Conservation (phyloP, 2,888 invertebrate genomes). For the Agrochola lota region DNA sequence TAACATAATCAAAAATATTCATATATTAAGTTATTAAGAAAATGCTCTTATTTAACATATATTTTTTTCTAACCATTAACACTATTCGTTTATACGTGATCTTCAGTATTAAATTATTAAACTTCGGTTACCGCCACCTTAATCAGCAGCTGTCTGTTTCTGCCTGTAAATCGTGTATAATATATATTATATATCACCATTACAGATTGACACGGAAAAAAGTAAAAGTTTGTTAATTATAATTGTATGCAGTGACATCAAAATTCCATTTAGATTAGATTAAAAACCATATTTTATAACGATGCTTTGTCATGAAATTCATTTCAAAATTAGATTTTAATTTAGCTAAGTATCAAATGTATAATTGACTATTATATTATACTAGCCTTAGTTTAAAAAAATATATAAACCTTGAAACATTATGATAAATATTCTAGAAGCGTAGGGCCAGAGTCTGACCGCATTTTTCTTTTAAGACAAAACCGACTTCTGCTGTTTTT, state of each 20-base stretch:
- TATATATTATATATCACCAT: too few species aligned
- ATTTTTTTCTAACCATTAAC: too few species aligned
- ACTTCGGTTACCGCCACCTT: too few species aligned
- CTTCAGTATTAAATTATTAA: too few species aligned
- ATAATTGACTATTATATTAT: background rate
- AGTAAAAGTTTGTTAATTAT: too few species aligned
- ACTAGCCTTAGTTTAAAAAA: background rate
- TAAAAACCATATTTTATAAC: background rate
- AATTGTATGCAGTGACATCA: background rate
- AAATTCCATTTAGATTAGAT: constrained; percentile 1
- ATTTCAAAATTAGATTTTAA: constrained; percentile 1
- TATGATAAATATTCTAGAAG: background rate
- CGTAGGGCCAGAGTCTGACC: background rate
- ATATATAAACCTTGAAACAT: background rate
- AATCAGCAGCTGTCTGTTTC: too few species aligned
- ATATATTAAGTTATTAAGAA: too few species aligned
- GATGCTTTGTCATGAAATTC: background rate
- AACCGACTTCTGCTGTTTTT: background rate
- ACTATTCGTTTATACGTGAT: too few species aligned
- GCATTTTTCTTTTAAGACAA: background rate
- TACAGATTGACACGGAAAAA: too few species aligned
- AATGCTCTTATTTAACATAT: too few species aligned
- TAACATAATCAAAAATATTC: too few species aligned
- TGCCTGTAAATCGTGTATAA: too few species aligned
- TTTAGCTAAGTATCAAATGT: background rate